Evolutionary conservation across 2,113 vertebrate species (phyloP).

Genomic region (Silurus asotus): DNA sequence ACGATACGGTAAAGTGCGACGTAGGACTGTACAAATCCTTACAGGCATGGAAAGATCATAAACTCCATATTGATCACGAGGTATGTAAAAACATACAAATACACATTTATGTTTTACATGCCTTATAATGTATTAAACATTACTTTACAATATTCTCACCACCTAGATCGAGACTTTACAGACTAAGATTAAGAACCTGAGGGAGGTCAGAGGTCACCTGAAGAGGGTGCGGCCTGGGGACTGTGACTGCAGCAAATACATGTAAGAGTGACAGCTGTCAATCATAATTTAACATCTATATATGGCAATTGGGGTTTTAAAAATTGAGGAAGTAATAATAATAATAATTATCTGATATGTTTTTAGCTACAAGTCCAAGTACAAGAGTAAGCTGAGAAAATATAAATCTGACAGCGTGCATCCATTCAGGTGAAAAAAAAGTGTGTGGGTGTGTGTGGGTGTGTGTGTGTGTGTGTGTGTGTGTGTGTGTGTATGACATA

Average conservation of each 20-base stretch:
- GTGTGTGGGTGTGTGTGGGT: slow-evolving; percentile 16
- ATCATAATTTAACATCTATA: background rate
- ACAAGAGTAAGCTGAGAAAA: slow-evolving; percentile 81
- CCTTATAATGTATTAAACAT: no score
- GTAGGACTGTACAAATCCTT: slow-evolving; percentile 86
- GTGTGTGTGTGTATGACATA: background rate
- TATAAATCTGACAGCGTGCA: slow-evolving; percentile 79
- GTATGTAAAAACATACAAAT: slow-evolving; percentile 62
- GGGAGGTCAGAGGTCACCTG: slow-evolving; percentile 92
- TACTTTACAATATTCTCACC: background rate
- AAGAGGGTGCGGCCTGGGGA: slow-evolving; percentile 90
- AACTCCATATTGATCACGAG: slow-evolving; percentile 95
- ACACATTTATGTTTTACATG: background rate
- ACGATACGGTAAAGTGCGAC: slow-evolving; percentile 88
- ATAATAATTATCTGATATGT: slow-evolving; percentile 46
- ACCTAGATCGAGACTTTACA: slow-evolving; percentile 93
- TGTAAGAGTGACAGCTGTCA: slow-evolving; percentile 64
- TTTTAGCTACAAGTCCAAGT: slow-evolving; percentile 84
- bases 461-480: background rate
- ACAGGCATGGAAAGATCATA: slow-evolving; percentile 98
- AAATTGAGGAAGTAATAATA: background rate
- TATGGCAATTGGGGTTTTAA: background rate
- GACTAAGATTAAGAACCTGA: slow-evolving; percentile 95
- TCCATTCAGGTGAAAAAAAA: slow-evolving; percentile 81
- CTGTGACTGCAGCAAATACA: slow-evolving; percentile 88